phyloP scores from a whole-genome alignment of 1,140 invertebrate genomes.

The Sitobion miscanthi region DNA sequence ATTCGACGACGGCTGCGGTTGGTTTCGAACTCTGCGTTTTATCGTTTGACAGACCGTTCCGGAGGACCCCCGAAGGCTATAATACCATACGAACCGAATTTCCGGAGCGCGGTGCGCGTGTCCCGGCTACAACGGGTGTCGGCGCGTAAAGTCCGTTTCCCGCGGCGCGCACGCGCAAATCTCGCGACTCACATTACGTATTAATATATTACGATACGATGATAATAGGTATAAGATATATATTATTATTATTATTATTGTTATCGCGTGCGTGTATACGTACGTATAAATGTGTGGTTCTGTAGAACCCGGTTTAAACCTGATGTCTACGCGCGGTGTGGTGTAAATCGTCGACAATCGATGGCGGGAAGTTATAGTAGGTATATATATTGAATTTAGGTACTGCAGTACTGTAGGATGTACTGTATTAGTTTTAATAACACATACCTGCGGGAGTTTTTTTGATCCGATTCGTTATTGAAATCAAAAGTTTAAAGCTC shows the following conservation, averaged over 20 bases:
- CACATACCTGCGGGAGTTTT: too few relatives aligned
- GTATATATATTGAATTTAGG: too few relatives aligned
- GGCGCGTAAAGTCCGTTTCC: background rate
- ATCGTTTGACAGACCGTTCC: background rate
- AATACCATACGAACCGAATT: background rate
- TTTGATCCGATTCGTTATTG: background rate
- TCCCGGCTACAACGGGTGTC: background rate
- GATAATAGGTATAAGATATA: constrained; percentile 19
- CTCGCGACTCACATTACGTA: background rate
- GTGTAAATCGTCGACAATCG: background rate
- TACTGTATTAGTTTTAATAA: too few relatives aligned
- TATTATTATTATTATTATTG: background rate
- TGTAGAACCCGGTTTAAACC: background rate
- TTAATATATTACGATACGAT: background rate
- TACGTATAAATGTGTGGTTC: background rate
- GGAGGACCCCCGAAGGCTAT: background rate
- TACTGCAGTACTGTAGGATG: too few relatives aligned
- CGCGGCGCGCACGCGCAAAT: background rate
- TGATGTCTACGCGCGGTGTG: background rate
- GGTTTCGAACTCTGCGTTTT: background rate
- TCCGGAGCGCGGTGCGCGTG: too few relatives aligned
- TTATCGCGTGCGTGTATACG: background rate
- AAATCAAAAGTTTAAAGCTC: background rate
- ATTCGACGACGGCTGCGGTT: background rate
- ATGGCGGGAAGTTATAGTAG: background rate